Percentiles rank a stretch among this genome's conserved stretches.
Evolutionary conservation across 2,113 vertebrate species (phyloP).

Genomic region (Corythaixoides concolor): DNA sequence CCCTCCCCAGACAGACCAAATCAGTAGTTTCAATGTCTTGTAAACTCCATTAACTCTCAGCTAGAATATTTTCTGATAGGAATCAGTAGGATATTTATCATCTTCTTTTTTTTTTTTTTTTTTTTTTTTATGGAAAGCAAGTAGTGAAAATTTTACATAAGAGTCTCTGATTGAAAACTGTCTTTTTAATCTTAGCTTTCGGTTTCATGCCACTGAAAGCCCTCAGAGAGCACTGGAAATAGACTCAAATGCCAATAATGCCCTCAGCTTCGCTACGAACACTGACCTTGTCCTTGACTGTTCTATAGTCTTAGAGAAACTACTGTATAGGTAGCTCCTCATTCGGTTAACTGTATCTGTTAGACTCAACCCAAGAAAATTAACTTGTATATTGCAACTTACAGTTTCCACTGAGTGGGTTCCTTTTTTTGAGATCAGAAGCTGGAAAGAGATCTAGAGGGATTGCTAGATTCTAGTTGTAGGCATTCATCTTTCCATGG

Average conservation of each 20-base stretch:
- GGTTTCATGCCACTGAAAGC: background rate
- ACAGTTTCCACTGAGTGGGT: background rate
- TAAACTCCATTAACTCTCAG: background rate
- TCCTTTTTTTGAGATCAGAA: background rate
- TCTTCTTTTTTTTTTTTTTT: background rate
- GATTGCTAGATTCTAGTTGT: background rate
- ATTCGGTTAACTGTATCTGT: background rate
- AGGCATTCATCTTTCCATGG: background rate
- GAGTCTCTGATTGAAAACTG: background rate
- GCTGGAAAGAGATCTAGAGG: background rate
- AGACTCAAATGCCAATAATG: background rate
- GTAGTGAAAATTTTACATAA: background rate
- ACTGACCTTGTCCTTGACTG: background rate
- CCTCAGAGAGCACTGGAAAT: background rate
- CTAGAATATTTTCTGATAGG: background rate
- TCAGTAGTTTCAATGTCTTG: background rate
- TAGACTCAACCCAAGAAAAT: background rate
- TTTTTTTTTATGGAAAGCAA: background rate
- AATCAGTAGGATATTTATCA: background rate
- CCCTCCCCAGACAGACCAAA: background rate
- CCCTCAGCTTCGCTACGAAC: background rate
- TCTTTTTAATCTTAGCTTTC: background rate
- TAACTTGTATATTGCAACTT: background rate
- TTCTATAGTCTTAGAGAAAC: background rate
- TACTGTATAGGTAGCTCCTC: background rate